Percentiles rank a stretch among this genome's conserved stretches.
These are phyloP conservation scores for Coronaproctus castanopsis DNA, from an alignment of 2,888 invertebrate species.

Conservation along the genomic window DNA sequence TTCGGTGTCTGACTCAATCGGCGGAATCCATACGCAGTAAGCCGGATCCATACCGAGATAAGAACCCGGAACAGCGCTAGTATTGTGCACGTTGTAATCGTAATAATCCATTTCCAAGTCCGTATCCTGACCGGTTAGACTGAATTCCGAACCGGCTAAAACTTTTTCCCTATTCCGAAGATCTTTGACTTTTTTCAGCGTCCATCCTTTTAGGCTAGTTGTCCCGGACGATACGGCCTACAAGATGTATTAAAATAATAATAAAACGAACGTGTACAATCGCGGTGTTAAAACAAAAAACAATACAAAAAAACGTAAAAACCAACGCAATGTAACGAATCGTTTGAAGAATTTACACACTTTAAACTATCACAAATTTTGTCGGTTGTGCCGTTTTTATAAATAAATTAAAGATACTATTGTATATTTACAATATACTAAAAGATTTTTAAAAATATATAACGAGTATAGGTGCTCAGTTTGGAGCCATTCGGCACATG, in stretches of 20 bases:
- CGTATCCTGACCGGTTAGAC: constrained; percentile 45
- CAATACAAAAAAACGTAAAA: too few species aligned
- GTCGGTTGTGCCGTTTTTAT: too few species aligned
- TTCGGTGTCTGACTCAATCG: constrained; percentile 25
- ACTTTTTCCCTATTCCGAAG: constrained; percentile 49
- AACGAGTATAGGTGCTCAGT: too few species aligned
- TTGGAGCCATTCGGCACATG: too few species aligned
- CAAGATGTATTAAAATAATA: neutral
- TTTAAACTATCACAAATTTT: too few species aligned
- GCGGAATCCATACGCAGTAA: constrained; percentile 71
- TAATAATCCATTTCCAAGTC: constrained; percentile 74
- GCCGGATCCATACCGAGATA: constrained; percentile 78
- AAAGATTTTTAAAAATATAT: too few species aligned
- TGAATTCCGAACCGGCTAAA: constrained; percentile 52
- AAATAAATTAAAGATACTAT: too few species aligned
- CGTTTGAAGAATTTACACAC: too few species aligned
- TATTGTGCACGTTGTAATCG: constrained; percentile 69
- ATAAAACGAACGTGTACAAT: neutral
- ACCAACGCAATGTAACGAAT: too few species aligned
- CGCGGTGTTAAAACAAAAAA: neutral
- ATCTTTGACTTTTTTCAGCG: constrained; percentile 56
- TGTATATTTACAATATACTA: too few species aligned
- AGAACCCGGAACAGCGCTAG: constrained; percentile 45
- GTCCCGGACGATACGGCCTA: constrained; percentile 34
- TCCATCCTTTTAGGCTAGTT: constrained; percentile 39